Conservation (phyloP, 2,113 vertebrate genomes). For the Willisornis vidua region DNA sequence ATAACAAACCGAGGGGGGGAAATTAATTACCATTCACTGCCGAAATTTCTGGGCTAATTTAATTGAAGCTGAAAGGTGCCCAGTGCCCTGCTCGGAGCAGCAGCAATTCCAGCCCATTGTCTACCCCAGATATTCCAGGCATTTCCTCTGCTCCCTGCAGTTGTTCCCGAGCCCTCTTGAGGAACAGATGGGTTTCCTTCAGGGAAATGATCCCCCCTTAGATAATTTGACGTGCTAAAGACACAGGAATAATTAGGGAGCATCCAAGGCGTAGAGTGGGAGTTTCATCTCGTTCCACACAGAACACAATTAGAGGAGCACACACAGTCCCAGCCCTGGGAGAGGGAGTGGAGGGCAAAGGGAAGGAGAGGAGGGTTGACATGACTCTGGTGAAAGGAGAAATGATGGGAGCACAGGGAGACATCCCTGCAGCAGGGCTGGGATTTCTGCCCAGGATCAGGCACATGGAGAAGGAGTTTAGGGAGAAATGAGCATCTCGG, state of each 20-base stretch:
- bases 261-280: not conserved
- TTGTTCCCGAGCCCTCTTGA: not conserved
- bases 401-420: not conserved
- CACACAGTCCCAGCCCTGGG: not conserved
- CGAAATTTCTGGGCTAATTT: not conserved
- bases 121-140: not conserved
- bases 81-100: not conserved
- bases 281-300: not conserved
- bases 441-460: not conserved
- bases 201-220: not conserved
- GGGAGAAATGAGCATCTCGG: not conserved
- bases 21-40: slow-evolving; percentile 26
- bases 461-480: not conserved
- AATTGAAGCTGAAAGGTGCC: not conserved
- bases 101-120: not conserved
- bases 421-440: not conserved
- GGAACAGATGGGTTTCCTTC: not conserved
- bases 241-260: slow-evolving; percentile 22
- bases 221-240: slow-evolving; percentile 30
- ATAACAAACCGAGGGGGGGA: slow-evolving; percentile 14
- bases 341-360: not conserved
- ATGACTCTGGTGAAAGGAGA: not conserved
- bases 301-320: not conserved
- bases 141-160: not conserved
- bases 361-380: not conserved